Base-by-base conservation (phyloP, 64 coral and sea anemone species). In the Montipora capricornis region DNA sequence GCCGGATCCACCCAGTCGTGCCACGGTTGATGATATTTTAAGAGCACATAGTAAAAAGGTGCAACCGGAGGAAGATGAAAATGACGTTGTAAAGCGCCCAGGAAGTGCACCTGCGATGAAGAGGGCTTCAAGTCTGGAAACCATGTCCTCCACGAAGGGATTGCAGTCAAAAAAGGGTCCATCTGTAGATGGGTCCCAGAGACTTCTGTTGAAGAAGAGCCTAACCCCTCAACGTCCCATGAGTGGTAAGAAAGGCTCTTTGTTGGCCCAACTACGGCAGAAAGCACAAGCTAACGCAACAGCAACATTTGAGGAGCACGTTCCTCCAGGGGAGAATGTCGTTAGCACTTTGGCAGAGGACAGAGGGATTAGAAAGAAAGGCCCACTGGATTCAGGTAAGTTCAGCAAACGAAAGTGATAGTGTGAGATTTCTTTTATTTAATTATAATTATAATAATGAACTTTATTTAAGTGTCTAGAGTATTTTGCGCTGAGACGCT, bases 221-320 rank as follows among this genome's bases (percentile, higher is more conserved):
- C 50, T 82, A 7, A 86, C 90, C 17, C 81, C 90, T 15, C 80
- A 92, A 73, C 52, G 81, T 49, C 90, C 80, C 50, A 47, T 45
- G 6, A 92, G 90, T 76, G 82, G 70, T 51, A 83, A 86, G 73
- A 82, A 47, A 5, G 29, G 53, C 47, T 68, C 55, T 59, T 58
- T 61, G 64, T 47, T 60, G 55, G 87, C 74, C n/a, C 52, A 80
- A 68, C 26, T 47, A n/a, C 67, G 69, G 8, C 26, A 61, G 15
- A 62, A 73, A 4, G 82, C 59, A 7, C 52, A 91, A 53, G 76
- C 77, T 47, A 92, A 91, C 46, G 67, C 83, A 55, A 91, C 92
- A 20, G 83, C 84, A 1, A 94, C 80, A 12, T 87, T 96, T 91
- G 88, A 96, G 61, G 84, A 84, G 19, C 92, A 96, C 73, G 49